Percentiles rank a stretch among this genome's conserved stretches.
Evolutionary conservation across 2,797 vertebrate species (phyloP).

Genomic region (Saxicola maurus): DNA sequence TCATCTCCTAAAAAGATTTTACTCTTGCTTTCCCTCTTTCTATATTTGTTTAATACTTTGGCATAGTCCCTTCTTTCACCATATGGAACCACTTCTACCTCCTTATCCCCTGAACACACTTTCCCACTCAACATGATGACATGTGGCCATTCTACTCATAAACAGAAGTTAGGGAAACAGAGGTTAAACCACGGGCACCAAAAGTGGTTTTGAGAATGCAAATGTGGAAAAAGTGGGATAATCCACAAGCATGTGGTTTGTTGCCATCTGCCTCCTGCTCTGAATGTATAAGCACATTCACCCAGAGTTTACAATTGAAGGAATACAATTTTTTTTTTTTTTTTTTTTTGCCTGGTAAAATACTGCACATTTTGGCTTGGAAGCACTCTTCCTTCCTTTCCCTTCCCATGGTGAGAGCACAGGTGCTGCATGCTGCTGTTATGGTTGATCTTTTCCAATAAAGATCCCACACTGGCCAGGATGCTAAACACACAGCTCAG

Average conservation of each 20-base stretch:
- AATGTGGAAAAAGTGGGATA: conserved; percentile 73
- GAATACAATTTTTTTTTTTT: background rate
- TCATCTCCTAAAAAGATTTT: background rate
- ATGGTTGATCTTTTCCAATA: conserved; percentile 7
- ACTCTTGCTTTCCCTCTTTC: background rate
- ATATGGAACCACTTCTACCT: conserved; percentile 62
- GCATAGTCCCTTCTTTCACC: conserved; percentile 13
- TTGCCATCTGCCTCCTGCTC: conserved; percentile 54
- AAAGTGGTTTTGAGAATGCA: conserved; percentile 63
- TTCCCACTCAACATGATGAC: conserved; percentile 66
- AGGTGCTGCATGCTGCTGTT: conserved; percentile 15
- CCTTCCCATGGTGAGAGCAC: background rate
- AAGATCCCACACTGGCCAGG: background rate
- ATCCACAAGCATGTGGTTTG: conserved; percentile 72
- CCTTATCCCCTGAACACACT: conserved; percentile 62
- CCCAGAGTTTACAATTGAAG: conserved; percentile 38
- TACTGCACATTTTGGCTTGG: conserved; percentile 24
- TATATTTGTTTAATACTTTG: conserved; percentile 12
- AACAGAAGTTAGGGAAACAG: conserved; percentile 72
- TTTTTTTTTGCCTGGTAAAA: conserved; percentile 34
- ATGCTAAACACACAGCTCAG: background rate
- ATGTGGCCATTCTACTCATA: conserved; percentile 71
- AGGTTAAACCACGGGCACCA: conserved; percentile 73
- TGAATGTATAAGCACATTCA: conserved; percentile 38
- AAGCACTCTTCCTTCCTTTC: background rate